A percentile compares a stretch with the other conserved stretches of the same genome.
Conservation (phyloP, 2,113 vertebrate species). For the Notechis scutatus region DNA sequence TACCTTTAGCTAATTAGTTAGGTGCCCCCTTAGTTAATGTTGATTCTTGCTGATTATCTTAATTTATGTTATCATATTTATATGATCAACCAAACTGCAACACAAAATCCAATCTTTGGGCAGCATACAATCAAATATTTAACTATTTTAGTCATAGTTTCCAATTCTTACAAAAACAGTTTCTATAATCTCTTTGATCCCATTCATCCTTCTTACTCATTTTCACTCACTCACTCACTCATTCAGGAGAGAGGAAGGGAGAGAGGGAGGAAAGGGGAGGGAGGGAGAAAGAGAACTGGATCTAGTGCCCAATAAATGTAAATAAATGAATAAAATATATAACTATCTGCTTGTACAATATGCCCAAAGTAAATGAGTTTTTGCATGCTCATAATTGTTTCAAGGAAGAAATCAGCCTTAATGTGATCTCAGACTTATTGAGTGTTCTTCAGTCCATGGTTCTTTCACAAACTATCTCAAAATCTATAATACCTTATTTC, state of each 20-base stretch:
- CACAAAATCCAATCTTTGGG: not conserved
- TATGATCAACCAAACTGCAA: not conserved
- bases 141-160: not conserved
- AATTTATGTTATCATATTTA: not conserved
- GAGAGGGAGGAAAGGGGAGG: too few relatives aligned
- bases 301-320: not conserved
- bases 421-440: not conserved
- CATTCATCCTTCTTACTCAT: not conserved
- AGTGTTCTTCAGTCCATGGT: not conserved
- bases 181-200: not conserved
- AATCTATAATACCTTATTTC: not conserved
- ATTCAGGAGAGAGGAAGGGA: too few relatives aligned
- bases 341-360: not conserved
- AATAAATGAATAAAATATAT: not conserved
- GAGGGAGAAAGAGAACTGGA: not conserved
- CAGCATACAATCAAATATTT: not conserved
- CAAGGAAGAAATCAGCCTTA: not conserved
- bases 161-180: not conserved
- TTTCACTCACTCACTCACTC: not conserved
- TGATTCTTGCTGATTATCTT: not conserved
- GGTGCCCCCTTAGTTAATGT: not conserved
- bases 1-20: not conserved
- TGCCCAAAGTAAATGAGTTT: not conserved
- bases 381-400: not conserved
- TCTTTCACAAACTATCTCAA: not conserved